Base-by-base conservation (phyloP, 2,888 invertebrate species). In the Dendrolimus pini region DNA sequence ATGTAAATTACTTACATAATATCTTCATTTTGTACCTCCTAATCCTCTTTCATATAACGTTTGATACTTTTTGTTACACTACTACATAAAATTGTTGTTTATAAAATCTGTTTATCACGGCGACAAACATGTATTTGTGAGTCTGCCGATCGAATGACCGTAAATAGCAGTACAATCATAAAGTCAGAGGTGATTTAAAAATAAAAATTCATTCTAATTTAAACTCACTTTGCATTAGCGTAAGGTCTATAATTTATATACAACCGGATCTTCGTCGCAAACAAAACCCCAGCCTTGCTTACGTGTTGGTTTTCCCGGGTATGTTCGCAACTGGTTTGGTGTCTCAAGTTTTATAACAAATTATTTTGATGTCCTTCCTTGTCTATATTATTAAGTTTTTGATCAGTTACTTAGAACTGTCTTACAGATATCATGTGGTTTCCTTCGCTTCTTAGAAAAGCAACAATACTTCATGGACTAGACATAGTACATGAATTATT, bases 81-180 rank as follows among this genome's bases (percentile, higher is more conserved):
- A 30, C 30, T 47, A 10, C 47, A 47, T 47, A 10, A 47, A 47
- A 47, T 47, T 47, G 47, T 47, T 47, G 47, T 47, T 47, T 47
- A 7, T 47, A 10, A 10, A 9, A 12, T 12, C 9, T 1, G 9
- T 10, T 47, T 10, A 7, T 30, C 54, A 18, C 65, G 61, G 58
- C 61, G 60, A 62, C 30, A 30, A 61, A 63, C 66, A 65, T 64
- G 55, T 57, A 56, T 52, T 58, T 54, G 64, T 58, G 59, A 60
- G 60, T 61, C 64, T 62, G 58, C 60, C 57, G 65, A 56, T 52
- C 64, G 63, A 71, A 60, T 72, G 70, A 60, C 65, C 62, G 69
- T 70, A 77, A 76, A 77, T 71, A 75, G 69, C 68, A 70, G 54
- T 18, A 55, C 47, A 18, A 18, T 55, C 18, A 18, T 14, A 7